Evolutionary conservation across 2,113 vertebrate genomes (phyloP), one percentile per base, ranked within the genome.

Genomic region (Cheilinus undulatus): DNA sequence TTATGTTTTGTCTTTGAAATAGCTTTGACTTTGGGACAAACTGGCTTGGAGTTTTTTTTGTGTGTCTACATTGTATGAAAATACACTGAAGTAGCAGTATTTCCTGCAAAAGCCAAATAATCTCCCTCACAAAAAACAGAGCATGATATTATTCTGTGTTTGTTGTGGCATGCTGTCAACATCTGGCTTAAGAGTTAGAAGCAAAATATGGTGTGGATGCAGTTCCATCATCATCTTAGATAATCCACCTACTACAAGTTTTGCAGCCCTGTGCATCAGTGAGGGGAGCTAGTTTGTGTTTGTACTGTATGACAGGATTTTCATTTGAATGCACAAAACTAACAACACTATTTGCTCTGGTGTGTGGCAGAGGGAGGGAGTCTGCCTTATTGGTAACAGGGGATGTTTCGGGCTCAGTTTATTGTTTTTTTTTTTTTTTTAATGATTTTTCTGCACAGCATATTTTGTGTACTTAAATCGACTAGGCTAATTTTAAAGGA

Each of bases 291-390:
- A 53, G 34, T 72, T 50, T 76, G 14, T 49, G 24, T 80, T 56
- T 72, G 56, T 50, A 17, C 61, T 59, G 57, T 72, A 61, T 65
- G 61, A 63, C 69, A 72, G 49, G 59, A 69, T 58, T 85, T 83
- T 72, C 46, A 58, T 73, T 63, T 63, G 54, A 36, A 77, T 71
- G 60, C 63, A 71, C 79, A 80, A 60, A 73, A 59, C 64, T 68
- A 73, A 78, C 74, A 53, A 3, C 52, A 58, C 45, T 76, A 51
- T 82, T 80, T 73, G 20, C 64, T 13, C 13, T 76, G 17, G 13
- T 64, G 50, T 71, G 56, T 19, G 49, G 15, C 22, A 4, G 43
- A 12, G 38, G 24, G 17, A 1, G 0, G 8, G 15, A 1, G 56
- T 32, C 32, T 34, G 32, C 19, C 15, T 40, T 23, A 54, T 52